These are phyloP conservation scores for Bubalus kerabau DNA, from an alignment of 2,113 vertebrate species.

Conservation along the genomic window DNA sequence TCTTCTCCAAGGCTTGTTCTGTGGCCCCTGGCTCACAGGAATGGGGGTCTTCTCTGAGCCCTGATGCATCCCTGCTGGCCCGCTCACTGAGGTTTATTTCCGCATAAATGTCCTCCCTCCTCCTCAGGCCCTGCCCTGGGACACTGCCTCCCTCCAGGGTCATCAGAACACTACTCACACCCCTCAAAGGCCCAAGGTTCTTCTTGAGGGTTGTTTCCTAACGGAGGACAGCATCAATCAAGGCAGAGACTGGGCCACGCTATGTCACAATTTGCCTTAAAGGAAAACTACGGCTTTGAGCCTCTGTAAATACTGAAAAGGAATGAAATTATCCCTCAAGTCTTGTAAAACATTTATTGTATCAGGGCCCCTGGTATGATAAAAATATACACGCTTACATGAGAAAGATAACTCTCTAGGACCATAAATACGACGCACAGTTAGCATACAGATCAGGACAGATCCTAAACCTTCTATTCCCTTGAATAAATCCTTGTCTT, in stretches of 20 bases:
- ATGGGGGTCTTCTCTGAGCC: not conserved
- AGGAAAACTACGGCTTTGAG: not conserved
- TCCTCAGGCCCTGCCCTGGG: not conserved
- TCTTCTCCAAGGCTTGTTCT: not conserved
- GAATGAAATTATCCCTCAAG: not conserved
- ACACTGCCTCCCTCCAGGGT: too few relatives aligned
- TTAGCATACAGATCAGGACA: not conserved
- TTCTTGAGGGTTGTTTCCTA: not conserved
- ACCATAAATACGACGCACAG: not conserved
- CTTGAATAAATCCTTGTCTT: not conserved
- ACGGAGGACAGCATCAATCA: not conserved
- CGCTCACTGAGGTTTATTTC: fast-evolving
- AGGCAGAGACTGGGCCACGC: not conserved
- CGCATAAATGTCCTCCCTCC: fast-evolving
- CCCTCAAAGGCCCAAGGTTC: fast-evolving
- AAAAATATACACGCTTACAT: not conserved
- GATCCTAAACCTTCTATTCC: not conserved
- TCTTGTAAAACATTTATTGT: not conserved
- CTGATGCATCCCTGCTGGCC: fast-evolving
- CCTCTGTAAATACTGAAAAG: conserved; percentile 42
- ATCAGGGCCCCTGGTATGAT: not conserved
- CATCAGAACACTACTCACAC: fast-evolving
- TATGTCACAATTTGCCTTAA: not conserved
- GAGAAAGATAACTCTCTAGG: not conserved
- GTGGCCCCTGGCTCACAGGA: not conserved